Conservation (phyloP, 2,888 invertebrate species). For the Phasia obesa region DNA sequence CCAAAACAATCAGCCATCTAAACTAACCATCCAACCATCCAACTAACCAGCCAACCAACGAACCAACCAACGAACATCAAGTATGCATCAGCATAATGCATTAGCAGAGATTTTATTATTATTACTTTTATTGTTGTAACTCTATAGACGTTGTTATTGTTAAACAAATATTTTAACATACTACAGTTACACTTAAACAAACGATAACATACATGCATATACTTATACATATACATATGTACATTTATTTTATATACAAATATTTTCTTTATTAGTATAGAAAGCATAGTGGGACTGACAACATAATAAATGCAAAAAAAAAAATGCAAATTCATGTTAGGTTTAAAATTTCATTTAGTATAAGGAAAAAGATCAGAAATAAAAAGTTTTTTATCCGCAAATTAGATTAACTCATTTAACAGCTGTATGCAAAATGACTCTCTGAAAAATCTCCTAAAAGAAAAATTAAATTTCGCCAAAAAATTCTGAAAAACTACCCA, state of each 20-base stretch:
- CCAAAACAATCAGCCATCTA: constrained; percentile 41
- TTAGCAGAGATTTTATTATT: constrained; percentile 63
- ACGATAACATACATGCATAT: background rate
- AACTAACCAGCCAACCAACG: constrained; percentile 8
- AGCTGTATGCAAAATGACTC: too few relatives aligned
- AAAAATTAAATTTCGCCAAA: too few relatives aligned
- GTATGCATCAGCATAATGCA: constrained; percentile 69
- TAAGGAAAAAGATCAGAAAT: too few relatives aligned
- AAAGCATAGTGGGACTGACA: constrained; percentile 10
- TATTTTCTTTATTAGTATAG: background rate
- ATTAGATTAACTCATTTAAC: too few relatives aligned
- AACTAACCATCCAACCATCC: constrained; percentile 12
- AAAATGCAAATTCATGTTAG: too few relatives aligned
- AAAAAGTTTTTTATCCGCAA: too few relatives aligned
- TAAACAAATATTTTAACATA: constrained; percentile 60
- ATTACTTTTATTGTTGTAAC: background rate
- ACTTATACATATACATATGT: constrained; percentile 7
- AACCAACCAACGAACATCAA: constrained; percentile 59
- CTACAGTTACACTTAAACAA: background rate
- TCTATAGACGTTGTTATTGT: constrained; percentile 50
- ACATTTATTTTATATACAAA: constrained; percentile 10
- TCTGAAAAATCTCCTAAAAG: too few relatives aligned
- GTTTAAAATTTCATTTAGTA: too few relatives aligned
- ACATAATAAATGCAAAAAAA: too few relatives aligned
- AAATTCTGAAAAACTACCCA: too few relatives aligned